A percentile compares a stretch with the other conserved stretches of the same genome.
These are phyloP conservation scores for Pelosia muscerda DNA, from an alignment of 2,888 invertebrate species.

Conservation along the genomic window DNA sequence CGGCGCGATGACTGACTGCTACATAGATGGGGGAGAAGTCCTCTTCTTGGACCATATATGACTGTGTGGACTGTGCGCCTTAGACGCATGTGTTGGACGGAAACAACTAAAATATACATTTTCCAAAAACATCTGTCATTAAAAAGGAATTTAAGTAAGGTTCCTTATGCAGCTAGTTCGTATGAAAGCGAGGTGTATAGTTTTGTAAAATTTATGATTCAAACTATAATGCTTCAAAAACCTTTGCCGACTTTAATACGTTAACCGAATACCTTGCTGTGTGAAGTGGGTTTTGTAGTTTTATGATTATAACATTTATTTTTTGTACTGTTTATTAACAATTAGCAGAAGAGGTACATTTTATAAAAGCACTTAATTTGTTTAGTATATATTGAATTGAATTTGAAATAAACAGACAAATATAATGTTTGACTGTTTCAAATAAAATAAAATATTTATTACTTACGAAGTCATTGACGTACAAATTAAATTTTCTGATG, in stretches of 20 bases:
- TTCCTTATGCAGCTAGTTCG: slow-evolving; percentile 43
- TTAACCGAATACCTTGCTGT: slow-evolving; percentile 57
- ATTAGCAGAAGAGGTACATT: not conserved
- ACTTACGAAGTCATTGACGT: slow-evolving; percentile 7
- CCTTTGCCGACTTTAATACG: slow-evolving; percentile 54
- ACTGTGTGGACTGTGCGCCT: too few relatives aligned
- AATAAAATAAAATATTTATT: slow-evolving; percentile 7
- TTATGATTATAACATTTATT: slow-evolving; percentile 27
- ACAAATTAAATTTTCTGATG: slow-evolving; percentile 20
- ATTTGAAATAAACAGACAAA: not conserved
- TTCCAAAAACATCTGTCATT: slow-evolving; percentile 21
- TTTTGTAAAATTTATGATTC: slow-evolving; percentile 65
- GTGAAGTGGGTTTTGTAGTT: slow-evolving; percentile 51
- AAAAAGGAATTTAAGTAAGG: slow-evolving; percentile 56
- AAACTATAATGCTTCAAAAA: slow-evolving; percentile 52
- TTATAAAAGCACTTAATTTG: too few relatives aligned
- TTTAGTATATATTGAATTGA: not conserved
- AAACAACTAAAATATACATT: too few relatives aligned
- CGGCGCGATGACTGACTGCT: too few relatives aligned
- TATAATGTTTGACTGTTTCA: slow-evolving; percentile 1
- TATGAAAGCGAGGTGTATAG: slow-evolving; percentile 54
- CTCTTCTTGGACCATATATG: too few relatives aligned
- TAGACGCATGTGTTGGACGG: too few relatives aligned
- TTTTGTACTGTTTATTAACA: not conserved
- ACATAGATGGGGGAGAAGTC: too few relatives aligned